A percentile compares a stretch with the other conserved stretches of the same genome.
These are phyloP conservation scores for Oreochromis tanganicae DNA, from an alignment of 2,113 vertebrate species.

Conservation along the genomic window DNA sequence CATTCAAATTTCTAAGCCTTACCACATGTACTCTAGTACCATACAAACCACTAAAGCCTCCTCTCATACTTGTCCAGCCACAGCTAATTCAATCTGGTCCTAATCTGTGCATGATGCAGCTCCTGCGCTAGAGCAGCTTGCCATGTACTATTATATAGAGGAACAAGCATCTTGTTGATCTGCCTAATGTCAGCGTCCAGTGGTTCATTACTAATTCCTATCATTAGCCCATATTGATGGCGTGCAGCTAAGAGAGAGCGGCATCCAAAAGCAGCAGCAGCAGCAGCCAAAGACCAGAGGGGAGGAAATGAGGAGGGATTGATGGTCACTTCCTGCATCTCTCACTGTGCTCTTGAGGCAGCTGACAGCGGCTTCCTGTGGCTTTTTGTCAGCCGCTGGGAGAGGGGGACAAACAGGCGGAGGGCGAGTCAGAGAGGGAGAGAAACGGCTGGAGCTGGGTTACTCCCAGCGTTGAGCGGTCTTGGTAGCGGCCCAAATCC, in stretches of 20 bases:
- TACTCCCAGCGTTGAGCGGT: neutral
- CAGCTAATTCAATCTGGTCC: slow-evolving; percentile 56
- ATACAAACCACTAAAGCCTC: slow-evolving; percentile 33
- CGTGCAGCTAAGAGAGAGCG: slow-evolving; percentile 26
- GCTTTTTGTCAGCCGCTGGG: slow-evolving; percentile 40
- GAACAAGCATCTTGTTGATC: slow-evolving; percentile 59
- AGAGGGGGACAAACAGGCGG: slow-evolving; percentile 32
- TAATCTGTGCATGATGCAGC: slow-evolving; percentile 42
- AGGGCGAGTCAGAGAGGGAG: neutral
- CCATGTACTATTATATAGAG: slow-evolving; percentile 39
- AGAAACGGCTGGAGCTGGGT: neutral
- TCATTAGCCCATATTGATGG: slow-evolving; percentile 69
- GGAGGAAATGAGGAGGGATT: slow-evolving; percentile 68
- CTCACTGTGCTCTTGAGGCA: slow-evolving; percentile 46
- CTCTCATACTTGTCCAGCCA: slow-evolving; percentile 35
- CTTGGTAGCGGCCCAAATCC: neutral
- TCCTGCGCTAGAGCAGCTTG: slow-evolving; percentile 9
- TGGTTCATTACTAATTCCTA: slow-evolving; percentile 66
- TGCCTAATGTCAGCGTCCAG: slow-evolving; percentile 57
- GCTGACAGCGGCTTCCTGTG: slow-evolving; percentile 68
- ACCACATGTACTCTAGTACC: slow-evolving; percentile 37
- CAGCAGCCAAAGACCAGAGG: slow-evolving; percentile 38
- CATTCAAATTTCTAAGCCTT: slow-evolving; percentile 29
- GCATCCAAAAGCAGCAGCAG: slow-evolving; percentile 35
- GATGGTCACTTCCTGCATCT: slow-evolving; percentile 70